Percentiles rank a stretch among this genome's conserved stretches.
These are phyloP conservation scores for Coregonus ussuriensis DNA, from an alignment of 2,797 vertebrate genomes.

Conservation along the genomic window DNA sequence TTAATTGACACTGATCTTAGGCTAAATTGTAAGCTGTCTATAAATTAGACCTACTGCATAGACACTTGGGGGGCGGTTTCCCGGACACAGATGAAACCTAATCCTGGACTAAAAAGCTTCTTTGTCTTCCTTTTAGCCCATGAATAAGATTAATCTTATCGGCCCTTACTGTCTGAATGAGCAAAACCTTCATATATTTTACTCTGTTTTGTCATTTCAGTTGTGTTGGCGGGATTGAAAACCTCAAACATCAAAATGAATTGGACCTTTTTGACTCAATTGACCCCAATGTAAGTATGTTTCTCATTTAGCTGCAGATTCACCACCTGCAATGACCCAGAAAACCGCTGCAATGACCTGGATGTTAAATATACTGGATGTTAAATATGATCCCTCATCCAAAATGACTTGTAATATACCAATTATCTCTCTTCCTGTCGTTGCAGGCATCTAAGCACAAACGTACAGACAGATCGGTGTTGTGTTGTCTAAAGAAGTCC, in stretches of 20 bases:
- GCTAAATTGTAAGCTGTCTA: neutral
- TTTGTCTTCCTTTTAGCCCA: neutral
- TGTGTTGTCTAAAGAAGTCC: slow-evolving; percentile 96
- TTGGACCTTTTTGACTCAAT: slow-evolving; percentile 77
- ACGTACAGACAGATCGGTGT: slow-evolving; percentile 94
- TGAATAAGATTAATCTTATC: neutral
- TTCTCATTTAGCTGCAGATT: neutral
- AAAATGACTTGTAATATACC: neutral
- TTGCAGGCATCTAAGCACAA: slow-evolving; percentile 92
- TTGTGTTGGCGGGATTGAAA: slow-evolving; percentile 74
- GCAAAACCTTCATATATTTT: neutral
- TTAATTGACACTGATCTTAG: neutral
- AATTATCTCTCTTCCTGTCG: neutral
- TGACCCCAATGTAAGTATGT: slow-evolving; percentile 73
- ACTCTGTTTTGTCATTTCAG: slow-evolving; percentile 48
- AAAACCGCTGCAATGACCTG: neutral
- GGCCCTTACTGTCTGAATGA: neutral
- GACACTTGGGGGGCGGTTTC: neutral
- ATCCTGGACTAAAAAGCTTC: neutral
- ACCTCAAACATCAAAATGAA: slow-evolving; percentile 73
- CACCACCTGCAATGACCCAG: neutral
- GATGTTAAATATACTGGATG: neutral
- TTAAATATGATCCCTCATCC: too few relatives aligned
- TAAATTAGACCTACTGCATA: neutral
- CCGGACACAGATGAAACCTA: neutral